A percentile compares a stretch with the other conserved stretches of the same genome.
Conservation (phyloP, 2,113 vertebrate species). For the Nerophis lumbriciformis region DNA sequence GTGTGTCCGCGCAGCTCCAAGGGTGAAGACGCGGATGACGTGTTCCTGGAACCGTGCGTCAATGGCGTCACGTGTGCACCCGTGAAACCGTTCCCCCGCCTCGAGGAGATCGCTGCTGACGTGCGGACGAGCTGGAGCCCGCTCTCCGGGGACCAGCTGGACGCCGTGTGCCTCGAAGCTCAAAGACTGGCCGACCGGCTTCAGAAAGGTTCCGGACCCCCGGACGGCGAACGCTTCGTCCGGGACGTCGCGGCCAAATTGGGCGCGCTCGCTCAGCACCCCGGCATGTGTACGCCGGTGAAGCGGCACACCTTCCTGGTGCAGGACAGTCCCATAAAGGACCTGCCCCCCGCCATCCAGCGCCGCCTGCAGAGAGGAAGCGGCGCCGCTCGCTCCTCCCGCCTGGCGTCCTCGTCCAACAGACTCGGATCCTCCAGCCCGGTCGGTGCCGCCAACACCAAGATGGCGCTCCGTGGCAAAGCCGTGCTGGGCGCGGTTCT, state of each 20-base stretch:
- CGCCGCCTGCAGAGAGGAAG: slow-evolving; percentile 21
- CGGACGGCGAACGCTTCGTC: slow-evolving; percentile 72
- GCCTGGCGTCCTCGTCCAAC: not conserved
- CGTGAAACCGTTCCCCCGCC: slow-evolving; percentile 33
- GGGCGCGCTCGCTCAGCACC: slow-evolving; percentile 60
- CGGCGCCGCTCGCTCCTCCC: not conserved
- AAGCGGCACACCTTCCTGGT: slow-evolving; percentile 86
- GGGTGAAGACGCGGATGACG: slow-evolving; percentile 81
- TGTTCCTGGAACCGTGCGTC: slow-evolving; percentile 77
- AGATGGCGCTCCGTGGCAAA: slow-evolving; percentile 41
- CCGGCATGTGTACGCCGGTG: slow-evolving; percentile 64
- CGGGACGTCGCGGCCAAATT: slow-evolving; percentile 73
- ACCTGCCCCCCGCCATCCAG: slow-evolving; percentile 64
- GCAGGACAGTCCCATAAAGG: slow-evolving; percentile 70
- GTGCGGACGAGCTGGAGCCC: slow-evolving; percentile 71
- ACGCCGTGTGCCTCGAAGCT: slow-evolving; percentile 85
- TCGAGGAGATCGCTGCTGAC: not conserved
- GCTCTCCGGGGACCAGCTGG: slow-evolving; percentile 75
- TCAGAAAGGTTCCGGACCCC: slow-evolving; percentile 25
- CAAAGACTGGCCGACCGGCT: slow-evolving; percentile 75
- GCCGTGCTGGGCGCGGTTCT: slow-evolving; percentile 28
- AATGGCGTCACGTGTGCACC: slow-evolving; percentile 76
- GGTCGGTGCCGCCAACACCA: slow-evolving; percentile 36
- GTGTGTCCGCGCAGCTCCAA: slow-evolving; percentile 53
- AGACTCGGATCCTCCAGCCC: slow-evolving; percentile 63